Evolutionary conservation across 1,140 invertebrate species (phyloP).

Genomic region (Hesperophylax magnus): DNA sequence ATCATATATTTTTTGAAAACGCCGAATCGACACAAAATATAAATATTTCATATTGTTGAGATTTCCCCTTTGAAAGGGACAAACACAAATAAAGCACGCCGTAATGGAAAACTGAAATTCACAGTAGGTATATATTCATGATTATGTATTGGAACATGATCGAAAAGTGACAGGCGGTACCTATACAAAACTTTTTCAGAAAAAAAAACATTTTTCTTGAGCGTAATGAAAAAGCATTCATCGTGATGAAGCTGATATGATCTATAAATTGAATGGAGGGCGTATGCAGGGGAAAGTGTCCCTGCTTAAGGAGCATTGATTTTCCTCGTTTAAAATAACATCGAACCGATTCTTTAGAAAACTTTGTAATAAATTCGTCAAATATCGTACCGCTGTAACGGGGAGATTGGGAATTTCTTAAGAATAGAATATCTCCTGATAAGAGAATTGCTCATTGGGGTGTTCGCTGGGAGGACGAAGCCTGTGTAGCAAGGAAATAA

Average conservation of each 20-base stretch:
- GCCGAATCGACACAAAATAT: no score
- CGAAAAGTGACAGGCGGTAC: neutral
- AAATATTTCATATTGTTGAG: no score
- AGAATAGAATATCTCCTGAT: slow-evolving; percentile 20
- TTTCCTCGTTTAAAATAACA: slow-evolving; percentile 1
- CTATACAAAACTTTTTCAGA: neutral
- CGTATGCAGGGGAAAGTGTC: slow-evolving; percentile 1
- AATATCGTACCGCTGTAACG: slow-evolving; percentile 25
- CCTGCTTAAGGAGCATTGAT: slow-evolving; percentile 6
- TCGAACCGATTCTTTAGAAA: slow-evolving; percentile 22
- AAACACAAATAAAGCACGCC: no score
- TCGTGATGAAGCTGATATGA: slow-evolving; percentile 31
- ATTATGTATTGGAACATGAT: neutral
- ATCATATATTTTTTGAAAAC: no score
- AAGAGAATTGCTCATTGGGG: slow-evolving; percentile 27
- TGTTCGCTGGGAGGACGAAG: neutral
- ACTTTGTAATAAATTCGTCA: slow-evolving; percentile 26
- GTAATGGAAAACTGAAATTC: no score
- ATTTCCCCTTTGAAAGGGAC: no score
- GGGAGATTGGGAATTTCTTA: slow-evolving; percentile 30
- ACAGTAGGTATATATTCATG: no score
- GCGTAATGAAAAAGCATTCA: slow-evolving; percentile 23
- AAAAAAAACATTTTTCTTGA: slow-evolving; percentile 8
- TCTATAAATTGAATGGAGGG: slow-evolving; percentile 13
- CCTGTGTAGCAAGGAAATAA: slow-evolving; percentile 14